Evolutionary conservation across 1,140 invertebrate genomes (phyloP).

Genomic region (Sarcophaga peregrina): DNA sequence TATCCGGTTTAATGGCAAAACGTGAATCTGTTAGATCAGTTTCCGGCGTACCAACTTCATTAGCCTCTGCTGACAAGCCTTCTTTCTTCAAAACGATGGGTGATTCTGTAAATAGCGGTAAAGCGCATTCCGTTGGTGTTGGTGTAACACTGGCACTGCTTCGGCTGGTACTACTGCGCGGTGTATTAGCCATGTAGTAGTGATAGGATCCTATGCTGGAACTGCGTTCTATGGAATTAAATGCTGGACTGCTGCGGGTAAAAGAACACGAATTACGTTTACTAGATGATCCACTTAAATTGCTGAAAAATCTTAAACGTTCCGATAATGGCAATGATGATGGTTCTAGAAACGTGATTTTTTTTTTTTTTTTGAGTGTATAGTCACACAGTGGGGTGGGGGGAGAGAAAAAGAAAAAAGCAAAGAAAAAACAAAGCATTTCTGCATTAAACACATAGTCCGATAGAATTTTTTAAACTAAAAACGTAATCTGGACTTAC

Average conservation of each 20-base stretch:
- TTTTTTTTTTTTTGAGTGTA: no score
- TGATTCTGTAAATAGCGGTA: neutral
- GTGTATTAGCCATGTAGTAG: constrained; percentile 42
- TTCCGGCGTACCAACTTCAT: neutral
- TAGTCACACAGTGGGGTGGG: neutral
- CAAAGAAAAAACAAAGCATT: constrained; percentile 4
- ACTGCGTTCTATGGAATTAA: constrained; percentile 49
- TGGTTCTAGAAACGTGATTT: constrained; percentile 51
- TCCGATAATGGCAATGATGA: constrained; percentile 63
- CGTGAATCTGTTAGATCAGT: constrained; percentile 2
- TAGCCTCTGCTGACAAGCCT: neutral
- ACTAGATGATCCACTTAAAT: constrained; percentile 50
- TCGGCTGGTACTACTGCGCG: constrained; percentile 50
- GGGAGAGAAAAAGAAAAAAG: neutral
- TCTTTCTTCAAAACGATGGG: constrained; percentile 1
- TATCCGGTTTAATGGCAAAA: constrained; percentile 4
- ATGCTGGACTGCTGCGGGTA: constrained; percentile 53
- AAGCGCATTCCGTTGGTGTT: constrained; percentile 55
- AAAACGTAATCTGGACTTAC: constrained; percentile 18
- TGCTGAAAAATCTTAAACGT: constrained; percentile 62
- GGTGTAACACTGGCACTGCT: constrained; percentile 56
- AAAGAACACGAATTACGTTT: constrained; percentile 52
- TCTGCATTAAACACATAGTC: neutral
- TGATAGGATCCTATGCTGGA: constrained; percentile 29
- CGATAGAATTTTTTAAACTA: neutral